Evolutionary conservation across 2,113 vertebrate species (phyloP).

Genomic region (Xenus cinereus): DNA sequence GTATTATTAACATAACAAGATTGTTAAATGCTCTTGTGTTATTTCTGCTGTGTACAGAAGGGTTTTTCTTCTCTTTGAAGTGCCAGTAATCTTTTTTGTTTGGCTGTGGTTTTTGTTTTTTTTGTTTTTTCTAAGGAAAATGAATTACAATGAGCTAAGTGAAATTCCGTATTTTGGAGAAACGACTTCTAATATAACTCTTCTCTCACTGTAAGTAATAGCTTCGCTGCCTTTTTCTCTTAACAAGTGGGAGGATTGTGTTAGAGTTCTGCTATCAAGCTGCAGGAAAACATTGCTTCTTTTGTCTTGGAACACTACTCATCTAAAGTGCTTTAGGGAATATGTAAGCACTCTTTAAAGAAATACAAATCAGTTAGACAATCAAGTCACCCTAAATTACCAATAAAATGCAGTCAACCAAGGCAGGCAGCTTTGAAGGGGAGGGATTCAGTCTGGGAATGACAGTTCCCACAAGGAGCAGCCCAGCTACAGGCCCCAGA

Average conservation of each 20-base stretch:
- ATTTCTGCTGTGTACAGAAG: background rate
- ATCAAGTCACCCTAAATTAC: background rate
- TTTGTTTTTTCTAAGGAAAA: conserved; percentile 74
- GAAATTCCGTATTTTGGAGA: conserved; percentile 89
- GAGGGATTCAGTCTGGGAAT: background rate
- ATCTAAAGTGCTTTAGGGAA: background rate
- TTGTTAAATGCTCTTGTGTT: background rate
- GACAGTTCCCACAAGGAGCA: background rate
- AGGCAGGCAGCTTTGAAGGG: background rate
- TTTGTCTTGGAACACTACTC: background rate
- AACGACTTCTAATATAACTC: conserved; percentile 87
- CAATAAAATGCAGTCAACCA: background rate
- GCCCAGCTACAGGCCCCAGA: background rate
- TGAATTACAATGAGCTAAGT: conserved; percentile 94
- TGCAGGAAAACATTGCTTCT: background rate
- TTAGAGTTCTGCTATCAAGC: background rate
- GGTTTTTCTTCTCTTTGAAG: background rate
- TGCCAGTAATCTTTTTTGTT: background rate
- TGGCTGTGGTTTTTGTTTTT: background rate
- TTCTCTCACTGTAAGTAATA: conserved; percentile 89
- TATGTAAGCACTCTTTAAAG: background rate
- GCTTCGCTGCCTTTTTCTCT: background rate
- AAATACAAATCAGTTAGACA: background rate
- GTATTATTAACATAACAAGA: background rate
- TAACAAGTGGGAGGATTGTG: background rate